Percentiles rank a stretch among this genome's conserved stretches.
Evolutionary conservation across 2,113 vertebrate species (phyloP).

Genomic region (Microcebus jonahi): DNA sequence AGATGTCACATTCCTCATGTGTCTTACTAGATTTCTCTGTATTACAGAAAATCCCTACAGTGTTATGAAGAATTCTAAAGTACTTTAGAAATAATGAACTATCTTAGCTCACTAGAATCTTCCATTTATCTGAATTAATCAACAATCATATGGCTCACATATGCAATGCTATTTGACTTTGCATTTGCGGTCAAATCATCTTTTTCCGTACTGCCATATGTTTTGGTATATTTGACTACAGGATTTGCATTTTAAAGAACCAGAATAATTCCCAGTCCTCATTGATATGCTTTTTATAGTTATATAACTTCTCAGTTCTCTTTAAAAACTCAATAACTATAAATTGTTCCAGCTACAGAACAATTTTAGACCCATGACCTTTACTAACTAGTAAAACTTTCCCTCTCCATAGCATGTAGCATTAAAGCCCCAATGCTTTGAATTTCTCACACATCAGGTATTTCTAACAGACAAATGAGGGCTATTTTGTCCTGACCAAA

Average conservation of each 20-base stretch:
- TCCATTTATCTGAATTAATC: not conserved
- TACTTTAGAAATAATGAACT: not conserved
- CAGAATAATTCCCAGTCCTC: slow-evolving; percentile 51
- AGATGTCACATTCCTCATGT: not conserved
- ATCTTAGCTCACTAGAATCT: not conserved
- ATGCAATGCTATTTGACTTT: slow-evolving; percentile 3
- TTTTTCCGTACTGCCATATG: not conserved
- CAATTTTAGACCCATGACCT: slow-evolving; percentile 1
- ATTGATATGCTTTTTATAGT: not conserved
- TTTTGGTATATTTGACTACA: slow-evolving; percentile 44
- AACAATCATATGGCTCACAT: not conserved
- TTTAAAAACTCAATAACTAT: not conserved
- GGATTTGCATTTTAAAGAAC: slow-evolving; percentile 62
- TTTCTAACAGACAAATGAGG: slow-evolving; percentile 55
- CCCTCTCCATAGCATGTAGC: not conserved
- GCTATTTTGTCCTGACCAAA: slow-evolving; percentile 34
- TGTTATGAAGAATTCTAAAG: not conserved
- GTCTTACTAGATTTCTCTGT: not conserved
- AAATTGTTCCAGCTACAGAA: slow-evolving; percentile 44
- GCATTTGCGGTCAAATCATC: not conserved
- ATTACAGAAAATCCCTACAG: not conserved
- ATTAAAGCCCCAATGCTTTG: not conserved
- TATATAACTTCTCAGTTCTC: not conserved
- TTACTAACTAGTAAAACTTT: not conserved
- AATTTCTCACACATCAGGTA: not conserved